Base-by-base conservation (phyloP, 37 sponge, comb jelly and placozoan genomes). In the Oscarella lobularis region DNA sequence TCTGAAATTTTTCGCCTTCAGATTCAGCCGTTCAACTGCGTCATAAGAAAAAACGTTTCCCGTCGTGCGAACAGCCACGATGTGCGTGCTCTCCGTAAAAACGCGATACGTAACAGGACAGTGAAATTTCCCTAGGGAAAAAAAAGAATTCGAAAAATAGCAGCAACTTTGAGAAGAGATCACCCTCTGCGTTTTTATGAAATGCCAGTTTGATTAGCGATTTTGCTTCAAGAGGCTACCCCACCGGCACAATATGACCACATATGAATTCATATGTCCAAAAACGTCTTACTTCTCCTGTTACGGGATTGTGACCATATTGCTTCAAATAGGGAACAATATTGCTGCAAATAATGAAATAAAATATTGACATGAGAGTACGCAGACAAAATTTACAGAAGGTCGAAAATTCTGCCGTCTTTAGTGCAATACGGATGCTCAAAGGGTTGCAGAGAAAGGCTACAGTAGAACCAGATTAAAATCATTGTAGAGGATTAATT, bases 101-200 rank as follows among this genome's bases (percentile, higher is more conserved):
- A 90, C 89, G 41, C 81, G 85, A 78, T 76, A 98, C 33, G 89
- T 88, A n/a, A 93, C 88, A 0, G 99, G 99, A 72, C 99, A 98
- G 79, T 98, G 99, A 60, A 76, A 93, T 37, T 88, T 80, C 0
- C 89, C 93, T 92, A 3, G 39, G 67, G 3, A 1, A 5, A 14
- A 5, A 14, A 68, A 68, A 5, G n/a, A n/a, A n/a, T n/a, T n/a
- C n/a, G n/a, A n/a, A n/a, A n/a, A n/a, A n/a, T n/a, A n/a, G n/a
- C n/a, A n/a, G n/a, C n/a, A n/a, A n/a, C n/a, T n/a, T n/a, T n/a
- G n/a, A n/a, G n/a, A n/a, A n/a, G n/a, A n/a, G n/a, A n/a, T n/a
- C 31, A 86, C 94, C 92, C 33, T 84, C 92, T 69, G 82, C 75
- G 67, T 93, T 93, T 79, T 90, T 98, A 77, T 98, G 99, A 67